Evolutionary conservation across 37 sponge, comb jelly and placozoan genomes (phyloP), one percentile per base, ranked within the genome.

Genomic region (Mnemiopsis leidyi): DNA sequence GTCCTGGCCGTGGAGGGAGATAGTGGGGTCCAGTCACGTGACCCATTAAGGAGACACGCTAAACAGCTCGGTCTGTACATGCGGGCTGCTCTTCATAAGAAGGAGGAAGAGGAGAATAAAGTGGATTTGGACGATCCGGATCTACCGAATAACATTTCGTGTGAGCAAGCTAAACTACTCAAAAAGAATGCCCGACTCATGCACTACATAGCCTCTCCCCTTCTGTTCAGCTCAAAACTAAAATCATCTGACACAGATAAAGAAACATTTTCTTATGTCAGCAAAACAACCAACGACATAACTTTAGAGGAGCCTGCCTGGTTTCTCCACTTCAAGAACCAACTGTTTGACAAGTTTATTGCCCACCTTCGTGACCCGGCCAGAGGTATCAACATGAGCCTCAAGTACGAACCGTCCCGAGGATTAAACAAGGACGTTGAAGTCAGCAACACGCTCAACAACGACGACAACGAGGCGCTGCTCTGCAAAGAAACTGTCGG

Each of bases 91-190:
- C 29, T 39, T 35, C 61, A 38, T 0, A 23, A 23, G 16, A 85
- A 85, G 90, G 90, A 38, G 29, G 90, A 39, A 37, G 90, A 85
- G 61, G 90, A 85, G 90, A 85, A 21, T 37, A 85, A 37, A 25
- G 90, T 85, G 23, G 90, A 85, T 33, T 61, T 85, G 40, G 90
- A 85, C 36, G 90, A 85, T 39, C 90, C 90, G 40, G 90, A 85
- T 39, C 61, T 85, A 3, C 90, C 90, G 23, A 37, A 85, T 3
- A 32, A 23, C 29, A 85, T 85, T 61, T 40, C 90, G 29, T 37
- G 90, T 36, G 90, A 85, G 25, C 90, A 85, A 26, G 90, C 90
- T 20, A 85, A 85, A 85, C 90, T 40, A 21, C 61, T 85, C n/a
- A 85, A 85, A 61, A 85, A 85, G 61, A 85, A 85, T 33, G 90